Conservation (phyloP, 1,140 invertebrate genomes). For the Ridgeia piscesae region DNA sequence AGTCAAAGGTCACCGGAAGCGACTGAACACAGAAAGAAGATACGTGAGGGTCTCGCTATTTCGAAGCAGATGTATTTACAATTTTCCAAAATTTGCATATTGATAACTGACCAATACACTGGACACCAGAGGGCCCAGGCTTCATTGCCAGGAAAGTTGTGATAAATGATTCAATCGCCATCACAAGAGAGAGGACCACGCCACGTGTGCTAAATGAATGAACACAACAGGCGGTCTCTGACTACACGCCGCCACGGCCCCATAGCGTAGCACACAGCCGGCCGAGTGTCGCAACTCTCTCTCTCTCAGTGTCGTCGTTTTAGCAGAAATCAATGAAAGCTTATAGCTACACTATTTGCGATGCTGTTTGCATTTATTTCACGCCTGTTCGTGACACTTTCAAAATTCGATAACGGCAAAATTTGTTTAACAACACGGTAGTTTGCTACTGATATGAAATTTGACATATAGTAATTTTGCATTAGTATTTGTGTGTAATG, state of each 20-base stretch:
- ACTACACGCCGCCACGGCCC: not conserved
- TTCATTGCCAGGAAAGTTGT: not conserved
- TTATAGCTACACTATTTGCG: not conserved
- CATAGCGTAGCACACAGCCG: not conserved
- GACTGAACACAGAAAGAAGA: no score
- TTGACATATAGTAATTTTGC: no score
- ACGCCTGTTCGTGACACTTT: not conserved
- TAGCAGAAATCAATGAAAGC: not conserved
- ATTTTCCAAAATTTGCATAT: no score
- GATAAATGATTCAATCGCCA: not conserved
- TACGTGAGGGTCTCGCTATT: no score
- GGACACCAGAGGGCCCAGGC: not conserved
- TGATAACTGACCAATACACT: no score
- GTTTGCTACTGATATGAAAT: no score
- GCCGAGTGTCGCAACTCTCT: not conserved
- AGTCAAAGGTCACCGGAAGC: no score
- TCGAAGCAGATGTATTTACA: no score
- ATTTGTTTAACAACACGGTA: no score
- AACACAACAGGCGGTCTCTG: not conserved
- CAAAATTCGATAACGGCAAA: not conserved
- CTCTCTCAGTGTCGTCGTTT: not conserved
- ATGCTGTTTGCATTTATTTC: not conserved
- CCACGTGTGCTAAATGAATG: not conserved
- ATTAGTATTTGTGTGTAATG: no score
- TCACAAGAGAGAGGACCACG: not conserved